phyloP scores from a whole-genome alignment of 2,113 vertebrate species.

The Meleagris gallopavo region DNA sequence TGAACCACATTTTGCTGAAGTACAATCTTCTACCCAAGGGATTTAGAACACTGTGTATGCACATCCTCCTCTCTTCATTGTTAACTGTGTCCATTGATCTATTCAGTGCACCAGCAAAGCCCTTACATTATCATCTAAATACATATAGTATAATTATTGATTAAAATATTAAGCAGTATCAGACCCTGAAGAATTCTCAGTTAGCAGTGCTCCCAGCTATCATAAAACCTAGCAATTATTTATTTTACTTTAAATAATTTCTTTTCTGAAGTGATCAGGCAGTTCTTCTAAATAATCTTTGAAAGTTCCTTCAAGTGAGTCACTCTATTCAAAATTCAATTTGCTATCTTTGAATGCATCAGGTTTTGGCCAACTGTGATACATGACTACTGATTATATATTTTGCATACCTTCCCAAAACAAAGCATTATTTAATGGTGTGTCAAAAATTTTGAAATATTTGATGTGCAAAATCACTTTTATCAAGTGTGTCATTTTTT shows the following conservation, averaged over 20 bases:
- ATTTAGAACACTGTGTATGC: background rate
- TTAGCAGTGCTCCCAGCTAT: background rate
- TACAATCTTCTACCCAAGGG: background rate
- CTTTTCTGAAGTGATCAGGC: background rate
- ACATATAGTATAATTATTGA: background rate
- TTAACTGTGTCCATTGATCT: background rate
- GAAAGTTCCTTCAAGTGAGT: background rate
- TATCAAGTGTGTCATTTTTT: background rate
- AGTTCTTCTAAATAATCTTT: background rate
- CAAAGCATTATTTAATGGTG: fast-evolving
- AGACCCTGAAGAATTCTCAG: background rate
- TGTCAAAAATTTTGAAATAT: background rate
- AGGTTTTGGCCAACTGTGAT: background rate
- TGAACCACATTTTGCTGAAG: background rate
- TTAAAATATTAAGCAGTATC: background rate
- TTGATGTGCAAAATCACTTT: background rate
- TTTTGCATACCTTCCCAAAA: background rate
- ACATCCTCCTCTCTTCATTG: background rate
- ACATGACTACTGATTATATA: background rate
- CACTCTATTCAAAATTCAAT: background rate
- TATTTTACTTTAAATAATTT: background rate
- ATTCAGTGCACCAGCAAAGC: background rate
- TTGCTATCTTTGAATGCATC: background rate
- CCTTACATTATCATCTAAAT: background rate
- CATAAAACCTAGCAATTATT: background rate